These are phyloP conservation scores for Salmo trutta DNA, from an alignment of 2,797 vertebrate genomes.

Conservation along the genomic window DNA sequence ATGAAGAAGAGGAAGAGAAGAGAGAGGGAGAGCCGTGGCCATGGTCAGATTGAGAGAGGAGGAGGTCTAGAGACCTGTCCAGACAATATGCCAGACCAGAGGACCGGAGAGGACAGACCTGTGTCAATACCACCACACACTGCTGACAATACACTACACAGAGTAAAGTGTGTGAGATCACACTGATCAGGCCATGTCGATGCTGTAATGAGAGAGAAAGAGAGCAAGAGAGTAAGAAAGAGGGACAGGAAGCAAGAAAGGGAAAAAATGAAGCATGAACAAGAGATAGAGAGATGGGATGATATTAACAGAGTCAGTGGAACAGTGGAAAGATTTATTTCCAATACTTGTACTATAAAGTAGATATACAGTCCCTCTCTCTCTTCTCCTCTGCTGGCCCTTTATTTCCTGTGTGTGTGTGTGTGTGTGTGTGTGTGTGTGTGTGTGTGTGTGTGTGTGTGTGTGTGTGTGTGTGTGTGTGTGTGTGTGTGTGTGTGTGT, in stretches of 20 bases:
- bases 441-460: too few relatives aligned
- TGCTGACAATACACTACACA: slow-evolving; percentile 60
- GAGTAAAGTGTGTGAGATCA: background rate
- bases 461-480: too few relatives aligned
- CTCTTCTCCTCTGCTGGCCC: background rate
- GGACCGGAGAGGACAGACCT: slow-evolving; percentile 63
- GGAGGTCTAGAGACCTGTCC: slow-evolving; percentile 59
- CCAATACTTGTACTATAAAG: background rate
- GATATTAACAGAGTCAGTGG: background rate
- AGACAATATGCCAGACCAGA: slow-evolving; percentile 46
- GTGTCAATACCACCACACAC: slow-evolving; percentile 73
- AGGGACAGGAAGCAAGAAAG: background rate
- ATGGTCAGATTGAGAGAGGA: too few relatives aligned
- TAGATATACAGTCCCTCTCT: background rate
- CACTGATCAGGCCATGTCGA: slow-evolving; percentile 38
- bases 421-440: too few relatives aligned
- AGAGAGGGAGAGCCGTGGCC: too few relatives aligned
- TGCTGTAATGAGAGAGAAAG: slow-evolving; percentile 26
- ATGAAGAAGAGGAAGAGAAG: background rate
- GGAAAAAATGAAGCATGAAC: too few relatives aligned
- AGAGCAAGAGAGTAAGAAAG: slow-evolving; percentile 2
- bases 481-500: too few relatives aligned
- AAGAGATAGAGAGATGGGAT: background rate
- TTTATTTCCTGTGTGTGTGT: background rate
- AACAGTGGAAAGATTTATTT: background rate